Base-by-base conservation (phyloP, 2,888 invertebrate species). In the Metacarcinus magister region DNA sequence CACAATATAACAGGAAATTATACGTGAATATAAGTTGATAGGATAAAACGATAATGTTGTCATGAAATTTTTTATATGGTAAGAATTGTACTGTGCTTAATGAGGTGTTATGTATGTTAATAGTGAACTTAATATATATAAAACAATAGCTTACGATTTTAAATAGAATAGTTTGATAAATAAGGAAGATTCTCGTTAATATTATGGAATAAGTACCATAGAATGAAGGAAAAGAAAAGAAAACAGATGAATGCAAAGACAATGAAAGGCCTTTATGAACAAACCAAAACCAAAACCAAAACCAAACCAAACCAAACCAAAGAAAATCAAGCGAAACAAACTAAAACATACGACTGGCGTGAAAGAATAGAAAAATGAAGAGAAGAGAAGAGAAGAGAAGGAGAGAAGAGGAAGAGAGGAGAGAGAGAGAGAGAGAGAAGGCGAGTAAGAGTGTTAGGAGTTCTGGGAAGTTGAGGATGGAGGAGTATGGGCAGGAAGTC, bases 401-500 rank as follows among this genome's bases (percentile, higher is more conserved):
- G 54, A 92, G 54, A 92, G 44, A 54, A 16, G 32, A 13, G 32
- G 28, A 92, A 28, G 54, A 23, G 54, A 28, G 54, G 28, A 92
- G 44, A 54, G 54, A 92, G 54, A 92, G 44, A 91, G 91, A 46
- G 92, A 54, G 92, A 92, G 92, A 43, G 93, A 16, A 39, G 43
- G 93, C 16, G 39, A 93, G 93, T 19, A 48, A 93, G 93, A 93
- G 93, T 67, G 93, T 19, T 39, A 39, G 67, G 67, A 32, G 67
- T 54, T 93, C 48, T 93, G 8, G 23, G 54, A 54, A 46, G 46
- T 32, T 32, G 92, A 92, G 46, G 92, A 44, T 44, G 48, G n/a
- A 54, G 92, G 92, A 93, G 82, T 82, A 82, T 82, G 82, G 32
- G 82, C 82, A 82, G 82, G 60, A 60, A 46, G 91, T 91, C 44